Evolutionary conservation across 2,888 invertebrate species (phyloP).

Genomic region (Andrena marginata): DNA sequence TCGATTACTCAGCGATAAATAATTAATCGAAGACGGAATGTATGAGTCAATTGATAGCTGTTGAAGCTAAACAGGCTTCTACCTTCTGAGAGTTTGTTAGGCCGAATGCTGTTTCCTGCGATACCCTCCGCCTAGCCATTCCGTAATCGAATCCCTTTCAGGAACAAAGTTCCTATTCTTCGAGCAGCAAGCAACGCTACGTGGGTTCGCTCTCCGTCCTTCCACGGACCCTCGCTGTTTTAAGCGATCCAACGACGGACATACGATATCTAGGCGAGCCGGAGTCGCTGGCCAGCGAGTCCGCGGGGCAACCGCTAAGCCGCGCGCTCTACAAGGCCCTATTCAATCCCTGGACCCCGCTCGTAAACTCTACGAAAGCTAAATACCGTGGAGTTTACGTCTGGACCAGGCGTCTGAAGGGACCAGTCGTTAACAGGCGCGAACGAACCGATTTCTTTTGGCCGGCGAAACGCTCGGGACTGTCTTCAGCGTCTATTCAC

Average conservation of each 20-base stretch:
- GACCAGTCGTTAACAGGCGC: no score
- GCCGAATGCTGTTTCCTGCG: background rate
- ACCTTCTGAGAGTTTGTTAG: no score
- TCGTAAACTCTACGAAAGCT: conserved; percentile 11
- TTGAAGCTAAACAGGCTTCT: no score
- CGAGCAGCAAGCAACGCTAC: background rate
- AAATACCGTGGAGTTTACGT: background rate
- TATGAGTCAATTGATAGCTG: no score
- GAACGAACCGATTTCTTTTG: background rate
- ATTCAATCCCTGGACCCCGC: conserved; percentile 8
- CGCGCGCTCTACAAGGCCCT: background rate
- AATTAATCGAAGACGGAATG: no score
- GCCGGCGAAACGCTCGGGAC: background rate
- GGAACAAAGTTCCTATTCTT: conserved; percentile 9
- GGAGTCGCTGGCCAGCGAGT: background rate
- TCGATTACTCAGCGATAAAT: conserved; percentile 1
- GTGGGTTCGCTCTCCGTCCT: background rate
- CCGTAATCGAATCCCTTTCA: conserved; percentile 23
- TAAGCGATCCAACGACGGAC: conserved; percentile 28
- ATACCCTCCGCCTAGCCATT: background rate
- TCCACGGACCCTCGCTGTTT: background rate
- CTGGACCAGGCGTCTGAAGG: no score
- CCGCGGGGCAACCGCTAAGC: conserved; percentile 34
- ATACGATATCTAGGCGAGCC: conserved; percentile 25
- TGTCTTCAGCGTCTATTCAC: background rate